Conservation (phyloP, 2,888 invertebrate genomes). For the Trileptium ribeirensis region DNA sequence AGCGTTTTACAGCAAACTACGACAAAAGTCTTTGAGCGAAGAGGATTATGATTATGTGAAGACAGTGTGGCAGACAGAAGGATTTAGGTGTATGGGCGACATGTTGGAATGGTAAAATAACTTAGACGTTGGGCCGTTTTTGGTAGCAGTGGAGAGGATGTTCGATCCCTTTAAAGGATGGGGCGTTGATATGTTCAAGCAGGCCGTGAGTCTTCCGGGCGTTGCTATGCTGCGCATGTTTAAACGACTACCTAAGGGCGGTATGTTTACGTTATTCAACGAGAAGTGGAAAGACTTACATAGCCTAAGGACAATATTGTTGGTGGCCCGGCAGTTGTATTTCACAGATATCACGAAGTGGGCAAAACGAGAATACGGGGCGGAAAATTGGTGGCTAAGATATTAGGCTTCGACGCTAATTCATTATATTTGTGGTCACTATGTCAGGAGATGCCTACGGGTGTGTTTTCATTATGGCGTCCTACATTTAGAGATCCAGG, state of each 20-base stretch:
- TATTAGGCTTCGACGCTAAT: not conserved
- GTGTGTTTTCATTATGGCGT: not conserved
- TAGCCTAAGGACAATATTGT: not conserved
- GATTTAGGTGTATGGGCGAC: not conserved
- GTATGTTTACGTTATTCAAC: not conserved
- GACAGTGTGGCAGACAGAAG: not conserved
- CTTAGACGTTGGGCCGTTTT: not conserved
- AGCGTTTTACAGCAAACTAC: not conserved
- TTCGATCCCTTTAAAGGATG: not conserved
- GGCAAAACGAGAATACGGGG: constrained; percentile 6
- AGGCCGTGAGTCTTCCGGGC: not conserved
- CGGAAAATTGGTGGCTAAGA: not conserved
- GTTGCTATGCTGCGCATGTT: constrained; percentile 15
- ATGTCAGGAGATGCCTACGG: not conserved
- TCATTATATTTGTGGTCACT: not conserved
- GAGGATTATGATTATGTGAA: not conserved
- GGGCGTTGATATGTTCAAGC: constrained; percentile 5
- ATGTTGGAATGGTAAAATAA: not conserved
- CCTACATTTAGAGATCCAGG: too few relatives aligned
- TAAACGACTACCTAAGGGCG: constrained; percentile 26
- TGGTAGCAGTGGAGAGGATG: not conserved
- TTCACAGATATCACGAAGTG: not conserved
- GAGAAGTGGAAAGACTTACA: not conserved
- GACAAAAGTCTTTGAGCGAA: not conserved
- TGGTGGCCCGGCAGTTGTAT: not conserved